A percentile compares a stretch with the other conserved stretches of the same genome.
phyloP scores from a whole-genome alignment of 2,797 vertebrate genomes.

The Champsocephalus esox region DNA sequence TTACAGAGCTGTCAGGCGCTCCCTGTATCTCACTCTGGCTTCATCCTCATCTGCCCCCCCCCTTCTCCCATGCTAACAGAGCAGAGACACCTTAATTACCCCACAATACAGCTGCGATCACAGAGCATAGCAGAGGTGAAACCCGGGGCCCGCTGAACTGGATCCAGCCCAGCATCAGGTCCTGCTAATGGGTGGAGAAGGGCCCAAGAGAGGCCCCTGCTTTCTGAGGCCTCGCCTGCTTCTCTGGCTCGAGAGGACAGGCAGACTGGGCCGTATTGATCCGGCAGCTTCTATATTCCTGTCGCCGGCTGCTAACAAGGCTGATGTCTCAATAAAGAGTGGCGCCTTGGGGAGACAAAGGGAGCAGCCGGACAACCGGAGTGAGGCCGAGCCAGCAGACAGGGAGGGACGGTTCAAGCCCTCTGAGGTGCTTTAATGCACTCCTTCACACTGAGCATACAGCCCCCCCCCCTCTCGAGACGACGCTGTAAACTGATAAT shows the following conservation, averaged over 20 bases:
- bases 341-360: conserved; percentile 31
- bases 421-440: conserved; percentile 23
- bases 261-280: conserved; percentile 66
- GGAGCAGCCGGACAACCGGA: conserved; percentile 28
- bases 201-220: conserved; percentile 60
- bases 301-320: conserved; percentile 77
- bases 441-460: not conserved
- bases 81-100: conserved; percentile 54
- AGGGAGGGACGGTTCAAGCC: conserved; percentile 25
- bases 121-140: conserved; percentile 31
- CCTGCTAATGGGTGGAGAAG: conserved; percentile 56
- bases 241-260: conserved; percentile 43
- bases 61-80: conserved; percentile 11
- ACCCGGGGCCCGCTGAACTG: conserved; percentile 52
- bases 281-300: conserved; percentile 58
- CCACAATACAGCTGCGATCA: conserved; percentile 44
- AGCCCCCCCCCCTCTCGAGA: not conserved
- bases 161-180: conserved; percentile 51
- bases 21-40: conserved; percentile 37
- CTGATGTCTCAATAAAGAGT: conserved; percentile 76
- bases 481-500: not conserved
- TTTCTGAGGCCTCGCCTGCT: conserved; percentile 40
- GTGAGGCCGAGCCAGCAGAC: conserved; percentile 32
- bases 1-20: conserved; percentile 62
- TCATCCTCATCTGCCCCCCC: conserved; percentile 39